These are phyloP conservation scores for Microplitis manilae DNA, from an alignment of 2,888 invertebrate genomes.

Conservation along the genomic window DNA sequence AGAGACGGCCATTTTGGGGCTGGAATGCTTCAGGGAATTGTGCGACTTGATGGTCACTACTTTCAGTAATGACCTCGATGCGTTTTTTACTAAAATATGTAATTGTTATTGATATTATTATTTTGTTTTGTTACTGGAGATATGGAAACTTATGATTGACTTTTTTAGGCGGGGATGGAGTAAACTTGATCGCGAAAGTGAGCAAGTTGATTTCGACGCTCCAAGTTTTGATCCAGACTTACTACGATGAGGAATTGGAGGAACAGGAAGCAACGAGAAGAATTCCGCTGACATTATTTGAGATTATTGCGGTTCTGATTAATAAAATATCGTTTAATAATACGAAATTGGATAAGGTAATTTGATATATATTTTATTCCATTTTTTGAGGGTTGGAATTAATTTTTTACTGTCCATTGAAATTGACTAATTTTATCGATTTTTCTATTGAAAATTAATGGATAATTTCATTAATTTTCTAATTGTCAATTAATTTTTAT, in stretches of 20 bases:
- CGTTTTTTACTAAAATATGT: constrained; percentile 72
- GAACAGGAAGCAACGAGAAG: constrained; percentile 54
- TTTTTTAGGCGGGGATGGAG: constrained; percentile 45
- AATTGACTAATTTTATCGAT: too few relatives aligned
- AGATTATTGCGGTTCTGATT: constrained; percentile 59
- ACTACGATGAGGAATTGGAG: constrained; percentile 54
- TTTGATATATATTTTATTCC: background rate
- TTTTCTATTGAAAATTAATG: too few relatives aligned
- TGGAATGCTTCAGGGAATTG: constrained; percentile 75
- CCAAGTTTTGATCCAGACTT: constrained; percentile 51
- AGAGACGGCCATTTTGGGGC: constrained; percentile 73
- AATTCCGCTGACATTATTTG: constrained; percentile 59
- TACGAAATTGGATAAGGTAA: constrained; percentile 40
- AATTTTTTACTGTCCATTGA: too few relatives aligned
- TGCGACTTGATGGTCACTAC: constrained; percentile 66
- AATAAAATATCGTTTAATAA: constrained; percentile 59
- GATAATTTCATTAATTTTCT: too few relatives aligned
- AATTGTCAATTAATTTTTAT: too few relatives aligned
- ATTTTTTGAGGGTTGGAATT: too few relatives aligned
- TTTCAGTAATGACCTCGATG: constrained; percentile 66
- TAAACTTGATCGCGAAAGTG: constrained; percentile 53
- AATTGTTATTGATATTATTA: constrained; percentile 56
- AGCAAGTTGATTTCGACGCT: constrained; percentile 55
- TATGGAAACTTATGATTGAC: background rate
- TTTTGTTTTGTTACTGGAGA: background rate